Percentiles rank a stretch among this genome's conserved stretches.
Conservation (phyloP, 2,888 invertebrate species). For the Cacoxenus indagator region DNA sequence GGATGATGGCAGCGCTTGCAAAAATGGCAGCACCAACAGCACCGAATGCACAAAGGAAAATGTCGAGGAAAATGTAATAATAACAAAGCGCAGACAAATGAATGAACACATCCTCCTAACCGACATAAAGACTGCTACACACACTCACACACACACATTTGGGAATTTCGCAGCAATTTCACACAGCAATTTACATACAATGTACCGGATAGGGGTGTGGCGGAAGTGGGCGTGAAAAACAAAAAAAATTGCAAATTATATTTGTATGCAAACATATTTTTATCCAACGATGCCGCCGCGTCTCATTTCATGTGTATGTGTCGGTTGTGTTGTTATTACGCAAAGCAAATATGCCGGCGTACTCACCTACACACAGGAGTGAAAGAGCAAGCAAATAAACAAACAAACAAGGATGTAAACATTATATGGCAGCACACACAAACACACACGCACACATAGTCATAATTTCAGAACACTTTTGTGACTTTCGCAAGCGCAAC, state of each 20-base stretch:
- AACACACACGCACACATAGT: conserved; percentile 32
- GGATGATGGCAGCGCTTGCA: not conserved
- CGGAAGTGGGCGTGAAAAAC: not conserved
- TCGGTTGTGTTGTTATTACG: conserved; percentile 10
- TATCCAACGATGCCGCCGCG: not conserved
- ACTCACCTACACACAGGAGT: not conserved
- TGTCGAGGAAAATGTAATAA: conserved; percentile 13
- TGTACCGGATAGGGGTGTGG: not conserved
- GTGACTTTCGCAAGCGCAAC: not conserved
- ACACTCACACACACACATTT: conserved; percentile 39
- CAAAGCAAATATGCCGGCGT: conserved; percentile 11
- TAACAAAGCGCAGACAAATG: conserved; percentile 23
- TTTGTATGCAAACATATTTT: conserved; percentile 18
- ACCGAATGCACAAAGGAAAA: not conserved
- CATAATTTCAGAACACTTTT: not conserved
- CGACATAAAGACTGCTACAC: not conserved
- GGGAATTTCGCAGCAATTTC: conserved; percentile 63
- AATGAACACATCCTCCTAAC: not conserved
- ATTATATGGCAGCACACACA: conserved; percentile 53
- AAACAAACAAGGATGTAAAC: conserved; percentile 13
- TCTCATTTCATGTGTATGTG: not conserved
- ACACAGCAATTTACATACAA: conserved; percentile 54
- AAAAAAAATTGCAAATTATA: conserved; percentile 15
- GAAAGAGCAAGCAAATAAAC: not conserved
- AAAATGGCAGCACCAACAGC: not conserved